Conservation (phyloP, 1,140 invertebrate species). For the Spodoptera litura region DNA sequence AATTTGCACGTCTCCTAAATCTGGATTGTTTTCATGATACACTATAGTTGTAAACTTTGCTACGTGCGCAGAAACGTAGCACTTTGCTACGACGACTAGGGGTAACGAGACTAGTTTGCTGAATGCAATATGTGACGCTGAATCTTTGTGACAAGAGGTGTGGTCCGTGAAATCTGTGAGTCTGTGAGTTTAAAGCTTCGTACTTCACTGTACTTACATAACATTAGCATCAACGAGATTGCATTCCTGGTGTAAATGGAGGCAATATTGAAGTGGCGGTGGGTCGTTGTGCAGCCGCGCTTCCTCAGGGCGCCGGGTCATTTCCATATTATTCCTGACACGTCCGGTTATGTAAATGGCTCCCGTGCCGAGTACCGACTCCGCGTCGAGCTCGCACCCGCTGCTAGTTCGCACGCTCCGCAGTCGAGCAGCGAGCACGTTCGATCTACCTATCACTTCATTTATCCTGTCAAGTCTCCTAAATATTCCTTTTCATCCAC, state of each 20-base stretch:
- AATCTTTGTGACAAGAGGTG: conserved; percentile 23
- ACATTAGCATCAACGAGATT: conserved; percentile 60
- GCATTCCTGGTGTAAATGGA: conserved; percentile 68
- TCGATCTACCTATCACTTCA: conserved; percentile 53
- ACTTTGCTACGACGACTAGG: no score
- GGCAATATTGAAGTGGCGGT: conserved; percentile 63
- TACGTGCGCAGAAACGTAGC: no score
- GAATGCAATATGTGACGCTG: conserved; percentile 6
- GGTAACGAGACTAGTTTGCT: background rate
- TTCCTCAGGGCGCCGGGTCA: conserved; percentile 61
- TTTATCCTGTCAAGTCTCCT: conserved; percentile 41
- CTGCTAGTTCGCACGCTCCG: conserved; percentile 47
- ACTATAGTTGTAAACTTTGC: conserved; percentile 10
- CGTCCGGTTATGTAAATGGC: conserved; percentile 80
- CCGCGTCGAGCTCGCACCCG: conserved; percentile 28
- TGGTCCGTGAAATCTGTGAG: conserved; percentile 4
- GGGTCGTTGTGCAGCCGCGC: conserved; percentile 47
- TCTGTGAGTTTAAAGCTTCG: conserved; percentile 2
- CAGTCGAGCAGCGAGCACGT: conserved; percentile 46
- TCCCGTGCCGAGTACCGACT: conserved; percentile 56
- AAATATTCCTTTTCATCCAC: conserved; percentile 34
- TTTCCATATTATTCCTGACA: conserved; percentile 83
- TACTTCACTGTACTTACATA: conserved; percentile 47
- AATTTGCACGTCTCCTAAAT: conserved; percentile 41
- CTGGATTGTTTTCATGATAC: conserved; percentile 43